These are phyloP conservation scores for Eupithecia insigniata DNA, from an alignment of 2,888 invertebrate species.

Conservation along the genomic window DNA sequence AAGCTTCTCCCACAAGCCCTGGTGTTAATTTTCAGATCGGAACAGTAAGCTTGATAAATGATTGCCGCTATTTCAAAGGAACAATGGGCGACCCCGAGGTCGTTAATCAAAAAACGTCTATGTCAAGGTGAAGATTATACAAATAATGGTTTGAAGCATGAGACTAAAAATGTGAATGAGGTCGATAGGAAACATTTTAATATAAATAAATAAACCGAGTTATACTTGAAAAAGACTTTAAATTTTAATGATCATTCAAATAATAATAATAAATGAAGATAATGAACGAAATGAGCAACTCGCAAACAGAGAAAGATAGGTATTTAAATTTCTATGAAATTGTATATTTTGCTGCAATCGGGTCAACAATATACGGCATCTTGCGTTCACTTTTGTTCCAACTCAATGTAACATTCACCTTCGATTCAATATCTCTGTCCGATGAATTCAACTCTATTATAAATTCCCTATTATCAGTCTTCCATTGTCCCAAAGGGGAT, in stretches of 20 bases:
- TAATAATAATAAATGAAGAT: neutral
- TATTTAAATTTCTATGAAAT: no score
- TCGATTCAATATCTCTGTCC: neutral
- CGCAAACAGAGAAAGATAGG: neutral
- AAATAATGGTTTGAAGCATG: slow-evolving; percentile 40
- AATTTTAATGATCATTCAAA: neutral
- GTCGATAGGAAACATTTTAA: slow-evolving; percentile 12
- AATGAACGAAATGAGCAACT: neutral
- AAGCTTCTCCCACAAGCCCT: slow-evolving; percentile 59
- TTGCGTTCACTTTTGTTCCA: neutral
- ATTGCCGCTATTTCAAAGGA: slow-evolving; percentile 78
- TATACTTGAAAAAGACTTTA: neutral
- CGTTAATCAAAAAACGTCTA: slow-evolving; percentile 80
- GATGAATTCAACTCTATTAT: slow-evolving; percentile 11
- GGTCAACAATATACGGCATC: neutral
- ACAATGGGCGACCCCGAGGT: slow-evolving; percentile 77
- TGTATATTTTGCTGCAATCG: neutral
- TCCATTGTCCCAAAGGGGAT: slow-evolving; percentile 8
- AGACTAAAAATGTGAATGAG: slow-evolving; percentile 12
- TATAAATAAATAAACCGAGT: neutral
- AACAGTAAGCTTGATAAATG: slow-evolving; percentile 82
- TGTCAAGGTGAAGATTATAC: slow-evolving; percentile 65
- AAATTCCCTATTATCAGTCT: slow-evolving; percentile 9
- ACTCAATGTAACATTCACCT: neutral
- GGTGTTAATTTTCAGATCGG: slow-evolving; percentile 75